These are phyloP conservation scores for Amphipyra berbera DNA, from an alignment of 2,888 invertebrate species.

Conservation along the genomic window DNA sequence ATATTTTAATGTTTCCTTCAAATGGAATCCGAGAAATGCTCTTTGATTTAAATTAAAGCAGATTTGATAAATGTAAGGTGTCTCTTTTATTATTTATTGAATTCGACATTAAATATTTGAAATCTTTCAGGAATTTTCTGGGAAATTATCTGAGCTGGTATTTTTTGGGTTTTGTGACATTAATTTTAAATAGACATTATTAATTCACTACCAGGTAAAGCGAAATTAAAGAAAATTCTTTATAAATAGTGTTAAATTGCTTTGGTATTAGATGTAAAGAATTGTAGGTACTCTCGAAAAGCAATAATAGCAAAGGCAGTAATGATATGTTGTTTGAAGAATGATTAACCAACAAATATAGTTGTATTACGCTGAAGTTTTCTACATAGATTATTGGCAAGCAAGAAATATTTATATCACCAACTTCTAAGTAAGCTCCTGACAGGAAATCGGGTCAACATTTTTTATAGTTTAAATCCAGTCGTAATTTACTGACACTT, in stretches of 20 bases:
- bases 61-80: constrained; percentile 42
- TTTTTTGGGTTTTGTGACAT: constrained; percentile 18
- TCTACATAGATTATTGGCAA: constrained; percentile 3
- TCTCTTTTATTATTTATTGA: constrained; percentile 48
- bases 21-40: constrained; percentile 47
- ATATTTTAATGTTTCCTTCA: constrained; percentile 47
- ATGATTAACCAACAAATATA: not conserved
- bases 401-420: constrained; percentile 4
- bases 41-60: constrained; percentile 54
- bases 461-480: constrained; percentile 15
- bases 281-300: no score
- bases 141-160: constrained; percentile 2
- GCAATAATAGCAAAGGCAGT: no score
- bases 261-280: no score
- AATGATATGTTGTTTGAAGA: constrained; percentile 4
- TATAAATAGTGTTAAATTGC: no score
- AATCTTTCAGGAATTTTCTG: constrained; percentile 17
- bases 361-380: no score
- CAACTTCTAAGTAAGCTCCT: constrained; percentile 13
- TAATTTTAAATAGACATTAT: constrained; percentile 19
- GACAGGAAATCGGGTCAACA: constrained; percentile 9
- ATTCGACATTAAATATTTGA: constrained; percentile 34
- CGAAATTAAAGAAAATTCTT: not conserved
- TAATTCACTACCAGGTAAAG: constrained; percentile 22
- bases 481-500: no score